Evolutionary conservation across 2,113 vertebrate genomes (phyloP).

Genomic region (Pao palembangensis): DNA sequence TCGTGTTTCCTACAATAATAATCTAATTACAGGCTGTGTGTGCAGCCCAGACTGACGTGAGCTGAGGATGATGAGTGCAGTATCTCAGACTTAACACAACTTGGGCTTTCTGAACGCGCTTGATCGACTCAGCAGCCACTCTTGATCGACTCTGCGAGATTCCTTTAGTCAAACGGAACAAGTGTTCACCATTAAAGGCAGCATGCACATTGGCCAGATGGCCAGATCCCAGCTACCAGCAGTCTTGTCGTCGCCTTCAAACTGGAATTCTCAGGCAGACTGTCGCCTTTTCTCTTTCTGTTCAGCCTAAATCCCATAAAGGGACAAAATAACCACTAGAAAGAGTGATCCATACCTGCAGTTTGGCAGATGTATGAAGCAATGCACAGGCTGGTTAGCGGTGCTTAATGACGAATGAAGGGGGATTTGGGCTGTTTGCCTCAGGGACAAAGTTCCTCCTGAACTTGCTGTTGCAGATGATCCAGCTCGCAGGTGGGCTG

Average conservation of each 20-base stretch:
- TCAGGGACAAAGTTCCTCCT: neutral
- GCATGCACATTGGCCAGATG: slow-evolving; percentile 58
- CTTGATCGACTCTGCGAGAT: neutral
- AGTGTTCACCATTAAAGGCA: slow-evolving; percentile 33
- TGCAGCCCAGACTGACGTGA: slow-evolving; percentile 1
- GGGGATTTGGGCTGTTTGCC: neutral
- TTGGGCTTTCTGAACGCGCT: neutral
- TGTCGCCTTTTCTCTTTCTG: slow-evolving; percentile 37
- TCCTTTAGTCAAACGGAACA: slow-evolving; percentile 29
- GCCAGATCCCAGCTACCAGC: slow-evolving; percentile 37
- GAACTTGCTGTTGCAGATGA: neutral
- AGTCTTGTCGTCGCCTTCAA: neutral
- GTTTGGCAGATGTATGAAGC: neutral
- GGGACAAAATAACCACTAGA: too few relatives aligned
- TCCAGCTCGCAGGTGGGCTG: neutral
- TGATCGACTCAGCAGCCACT: neutral
- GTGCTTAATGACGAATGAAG: neutral
- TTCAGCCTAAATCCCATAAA: slow-evolving; percentile 39
- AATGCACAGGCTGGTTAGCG: neutral
- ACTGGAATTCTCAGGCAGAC: neutral
- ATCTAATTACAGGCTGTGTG: neutral
- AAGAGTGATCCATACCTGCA: too few relatives aligned
- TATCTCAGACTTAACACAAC: neutral
- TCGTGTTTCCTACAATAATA: neutral
- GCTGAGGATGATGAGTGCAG: neutral